phyloP scores from a whole-genome alignment of 2,797 vertebrate species.

The Lepus townsendii region DNA sequence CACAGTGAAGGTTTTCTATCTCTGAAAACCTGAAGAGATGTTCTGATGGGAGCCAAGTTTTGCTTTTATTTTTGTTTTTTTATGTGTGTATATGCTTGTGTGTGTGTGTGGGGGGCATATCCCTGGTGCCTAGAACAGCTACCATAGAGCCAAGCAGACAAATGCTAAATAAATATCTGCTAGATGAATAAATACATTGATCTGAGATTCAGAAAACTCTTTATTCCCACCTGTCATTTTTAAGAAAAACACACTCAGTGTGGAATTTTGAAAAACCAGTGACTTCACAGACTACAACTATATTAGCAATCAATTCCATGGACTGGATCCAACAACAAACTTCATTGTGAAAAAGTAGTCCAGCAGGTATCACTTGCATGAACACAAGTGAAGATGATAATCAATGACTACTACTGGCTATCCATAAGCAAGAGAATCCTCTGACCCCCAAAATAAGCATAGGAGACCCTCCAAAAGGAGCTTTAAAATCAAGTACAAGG shows the following conservation, averaged over 20 bases:
- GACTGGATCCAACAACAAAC: background rate
- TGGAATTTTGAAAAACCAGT: background rate
- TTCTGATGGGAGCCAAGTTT: background rate
- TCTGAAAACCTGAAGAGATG: background rate
- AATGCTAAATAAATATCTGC: conserved; percentile 24
- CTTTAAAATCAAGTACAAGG: background rate
- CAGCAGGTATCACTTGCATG: background rate
- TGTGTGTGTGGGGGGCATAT: background rate
- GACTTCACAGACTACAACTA: background rate
- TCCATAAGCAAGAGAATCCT: background rate
- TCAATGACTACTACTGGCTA: background rate
- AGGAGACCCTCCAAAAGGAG: background rate
- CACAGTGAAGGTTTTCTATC: background rate
- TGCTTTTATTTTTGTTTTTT: background rate
- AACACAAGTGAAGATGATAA: background rate
- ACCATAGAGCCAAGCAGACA: background rate
- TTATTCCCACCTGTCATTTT: background rate
- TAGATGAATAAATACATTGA: background rate
- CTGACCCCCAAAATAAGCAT: background rate
- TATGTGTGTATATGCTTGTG: background rate
- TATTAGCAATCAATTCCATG: background rate
- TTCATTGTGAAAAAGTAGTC: background rate
- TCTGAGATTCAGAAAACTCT: background rate
- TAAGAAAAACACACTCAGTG: background rate
- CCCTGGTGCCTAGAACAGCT: background rate